Percentiles rank a stretch among this genome's conserved stretches.
These are phyloP conservation scores for Regulus satrapa DNA, from an alignment of 2,113 vertebrate species.

Conservation along the genomic window DNA sequence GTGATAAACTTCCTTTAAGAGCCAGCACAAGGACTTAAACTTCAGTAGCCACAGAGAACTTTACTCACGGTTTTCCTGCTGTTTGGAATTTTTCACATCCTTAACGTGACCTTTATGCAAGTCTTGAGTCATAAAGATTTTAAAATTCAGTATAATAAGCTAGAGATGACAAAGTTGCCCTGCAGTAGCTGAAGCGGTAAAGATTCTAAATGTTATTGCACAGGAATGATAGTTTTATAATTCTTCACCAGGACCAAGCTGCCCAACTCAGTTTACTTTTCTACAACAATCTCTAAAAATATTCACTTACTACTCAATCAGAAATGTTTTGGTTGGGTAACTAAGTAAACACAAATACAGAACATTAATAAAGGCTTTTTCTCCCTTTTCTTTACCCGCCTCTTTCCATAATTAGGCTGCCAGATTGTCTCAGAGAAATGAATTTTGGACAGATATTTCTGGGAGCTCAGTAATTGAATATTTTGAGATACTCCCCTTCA, in stretches of 20 bases:
- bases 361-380: background rate
- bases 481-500: background rate
- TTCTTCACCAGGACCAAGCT: background rate
- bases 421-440: background rate
- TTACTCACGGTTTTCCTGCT: background rate
- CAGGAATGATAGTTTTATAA: background rate
- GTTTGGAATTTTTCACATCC: background rate
- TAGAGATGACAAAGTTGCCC: background rate
- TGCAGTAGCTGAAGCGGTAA: background rate
- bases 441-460: background rate
- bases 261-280: background rate
- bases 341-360: constrained; percentile 12
- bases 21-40: background rate
- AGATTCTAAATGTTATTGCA: background rate
- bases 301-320: background rate
- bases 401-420: constrained; percentile 36
- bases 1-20: background rate
- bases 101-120: background rate
- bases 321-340: constrained; percentile 41
- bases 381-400: background rate
- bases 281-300: background rate
- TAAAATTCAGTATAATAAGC: background rate
- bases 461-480: background rate
- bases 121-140: background rate
- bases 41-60: background rate